phyloP scores from a whole-genome alignment of 2,888 invertebrate genomes.

The Choreutis nemorana region DNA sequence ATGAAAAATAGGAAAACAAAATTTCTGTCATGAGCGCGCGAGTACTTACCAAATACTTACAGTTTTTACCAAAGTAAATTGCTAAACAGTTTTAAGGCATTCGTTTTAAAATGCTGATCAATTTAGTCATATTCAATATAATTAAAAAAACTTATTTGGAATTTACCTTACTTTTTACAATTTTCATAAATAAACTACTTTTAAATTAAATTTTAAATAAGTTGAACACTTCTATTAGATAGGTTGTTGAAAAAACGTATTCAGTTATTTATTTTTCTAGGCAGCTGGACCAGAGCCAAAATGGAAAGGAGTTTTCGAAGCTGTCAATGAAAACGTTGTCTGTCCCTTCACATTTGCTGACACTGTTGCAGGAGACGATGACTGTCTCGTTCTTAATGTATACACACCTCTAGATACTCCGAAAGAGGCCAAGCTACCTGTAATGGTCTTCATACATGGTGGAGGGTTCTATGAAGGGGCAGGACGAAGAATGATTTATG shows the following conservation, averaged over 20 bases:
- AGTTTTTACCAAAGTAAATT: no score
- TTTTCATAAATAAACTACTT: no score
- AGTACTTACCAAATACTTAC: no score
- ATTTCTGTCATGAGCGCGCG: no score
- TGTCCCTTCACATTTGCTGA: conserved; percentile 28
- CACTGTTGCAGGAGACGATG: conserved; percentile 20
- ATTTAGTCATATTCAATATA: no score
- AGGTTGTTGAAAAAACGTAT: neutral
- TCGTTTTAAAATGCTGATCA: no score
- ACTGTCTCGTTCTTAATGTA: conserved; percentile 41
- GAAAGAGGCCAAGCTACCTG: conserved; percentile 23
- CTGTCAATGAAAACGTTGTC: conserved; percentile 30
- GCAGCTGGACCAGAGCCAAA: conserved; percentile 35
- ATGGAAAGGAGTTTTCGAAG: conserved; percentile 39
- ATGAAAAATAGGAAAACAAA: no score
- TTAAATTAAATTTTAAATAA: no score
- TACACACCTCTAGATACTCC: conserved; percentile 26
- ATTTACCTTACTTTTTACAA: no score
- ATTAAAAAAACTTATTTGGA: no score
- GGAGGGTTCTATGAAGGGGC: conserved; percentile 45
- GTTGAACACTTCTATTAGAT: neutral
- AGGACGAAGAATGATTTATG: conserved; percentile 26
- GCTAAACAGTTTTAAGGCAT: no score
- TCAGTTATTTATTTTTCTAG: conserved; percentile 19
- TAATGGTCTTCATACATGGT: conserved; percentile 51